Conservation (phyloP, 2,797 vertebrate genomes). For the Urosaurus nigricauda region DNA sequence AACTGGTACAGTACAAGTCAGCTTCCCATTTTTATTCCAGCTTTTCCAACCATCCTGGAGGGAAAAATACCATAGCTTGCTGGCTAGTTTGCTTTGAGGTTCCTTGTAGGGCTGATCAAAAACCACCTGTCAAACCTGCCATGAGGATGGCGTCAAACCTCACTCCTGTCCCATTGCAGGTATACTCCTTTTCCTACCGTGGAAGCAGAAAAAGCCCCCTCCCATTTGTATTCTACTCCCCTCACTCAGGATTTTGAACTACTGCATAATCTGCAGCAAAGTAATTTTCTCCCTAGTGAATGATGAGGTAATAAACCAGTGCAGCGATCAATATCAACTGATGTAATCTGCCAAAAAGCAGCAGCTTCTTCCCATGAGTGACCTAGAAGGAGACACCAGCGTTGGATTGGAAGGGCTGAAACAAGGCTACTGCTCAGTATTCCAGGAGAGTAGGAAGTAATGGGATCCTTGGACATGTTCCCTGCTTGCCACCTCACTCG, state of each 20-base stretch:
- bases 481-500: neutral
- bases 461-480: neutral
- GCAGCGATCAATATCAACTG: slow-evolving; percentile 39
- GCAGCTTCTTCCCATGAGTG: slow-evolving; percentile 17
- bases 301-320: slow-evolving; percentile 42
- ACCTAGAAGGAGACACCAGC: slow-evolving; percentile 4
- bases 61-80: neutral
- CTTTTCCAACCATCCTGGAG: neutral
- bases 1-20: neutral
- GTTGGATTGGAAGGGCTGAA: neutral
- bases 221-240: slow-evolving; percentile 27
- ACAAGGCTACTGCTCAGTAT: neutral
- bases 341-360: slow-evolving; percentile 38
- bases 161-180: no score
- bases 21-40: neutral
- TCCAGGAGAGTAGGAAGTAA: neutral
- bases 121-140: neutral
- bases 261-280: slow-evolving; percentile 37
- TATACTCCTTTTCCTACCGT: no score
- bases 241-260: slow-evolving; percentile 25
- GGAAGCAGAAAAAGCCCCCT: neutral
- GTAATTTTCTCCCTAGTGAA: slow-evolving; percentile 41
- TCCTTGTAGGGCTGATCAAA: neutral
- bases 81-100: neutral
- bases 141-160: neutral